Evolutionary conservation across 2,888 invertebrate species (phyloP), one percentile per base, ranked within the genome.

Genomic region (Synergus laeviventris): DNA sequence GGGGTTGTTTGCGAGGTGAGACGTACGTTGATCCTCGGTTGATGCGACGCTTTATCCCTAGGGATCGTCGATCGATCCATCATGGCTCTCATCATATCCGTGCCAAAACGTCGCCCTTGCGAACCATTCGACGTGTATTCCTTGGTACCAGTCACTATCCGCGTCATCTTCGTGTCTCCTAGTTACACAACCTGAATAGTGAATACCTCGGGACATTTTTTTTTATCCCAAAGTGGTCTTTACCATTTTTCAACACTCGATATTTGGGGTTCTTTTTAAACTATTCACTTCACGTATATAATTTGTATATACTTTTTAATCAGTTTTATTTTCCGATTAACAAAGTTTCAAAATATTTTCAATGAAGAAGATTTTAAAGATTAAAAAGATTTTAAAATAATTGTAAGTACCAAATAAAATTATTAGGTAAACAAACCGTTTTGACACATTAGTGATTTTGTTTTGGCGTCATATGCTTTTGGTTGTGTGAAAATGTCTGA

Each of bases 31-130:
- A 90, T 89, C 88, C 88, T 86, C 77, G 81, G 80, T 85, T 89
- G 87, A 89, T 89, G 85, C 86, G 87, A 84, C 83, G 83, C 82
- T 81, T 88, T 88, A 89, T 89, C 89, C 89, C 87, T 24, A 78
- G 86, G 87, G 88, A 90, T 90, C 87, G 81, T 82, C 84, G 84
- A 87, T 87, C 87, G 87, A 89, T 89, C 88, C 87, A 87, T 88
- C 88, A 87, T 82, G 81, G 80, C 82, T 83, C 83, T 64, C 76
- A 79, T 81, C 83, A 82, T 82, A 75, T 74, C 36, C 60, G 49
- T 60, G 64, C 56, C 62, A 45, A 74, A 56, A 42, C 74, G 54
- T 66, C 45, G 78, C 75, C 21, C 73, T 42, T 75, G 70, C 75
- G 56, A 76, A 74, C 74, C 66, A 78, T 76, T 74, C 76, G 60